Evolutionary conservation across 2,888 invertebrate species (phyloP).

Genomic region (Hoplodrina blanda): DNA sequence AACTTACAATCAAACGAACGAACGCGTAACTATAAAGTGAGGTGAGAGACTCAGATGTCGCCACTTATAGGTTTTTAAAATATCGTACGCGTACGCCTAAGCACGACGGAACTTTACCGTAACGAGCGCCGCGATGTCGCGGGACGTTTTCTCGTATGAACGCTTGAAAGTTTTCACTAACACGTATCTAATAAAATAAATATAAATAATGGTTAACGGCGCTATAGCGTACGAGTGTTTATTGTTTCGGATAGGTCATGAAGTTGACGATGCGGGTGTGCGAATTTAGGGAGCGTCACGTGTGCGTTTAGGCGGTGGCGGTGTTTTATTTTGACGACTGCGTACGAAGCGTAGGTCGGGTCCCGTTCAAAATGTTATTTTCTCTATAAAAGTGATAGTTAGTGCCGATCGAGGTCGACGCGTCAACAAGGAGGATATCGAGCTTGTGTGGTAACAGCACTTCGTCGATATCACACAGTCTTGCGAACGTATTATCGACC

Average conservation of each 20-base stretch:
- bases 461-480: slow-evolving; percentile 5
- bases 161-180: too few relatives aligned
- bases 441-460: slow-evolving; percentile 66
- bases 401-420: slow-evolving; percentile 6
- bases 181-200: background rate
- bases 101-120: too few relatives aligned
- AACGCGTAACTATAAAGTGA: too few relatives aligned
- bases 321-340: slow-evolving; percentile 1
- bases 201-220: too few relatives aligned
- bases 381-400: slow-evolving; percentile 20
- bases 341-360: slow-evolving; percentile 1
- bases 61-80: too few relatives aligned
- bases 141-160: slow-evolving; percentile 10
- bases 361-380: slow-evolving; percentile 17
- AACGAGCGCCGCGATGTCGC: slow-evolving; percentile 1
- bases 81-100: too few relatives aligned
- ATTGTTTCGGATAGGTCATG: too few relatives aligned
- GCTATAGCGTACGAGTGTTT: background rate
- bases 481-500: slow-evolving; percentile 2
- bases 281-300: too few relatives aligned
- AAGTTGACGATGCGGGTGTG: too few relatives aligned
- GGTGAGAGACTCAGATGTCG: too few relatives aligned
- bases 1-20: background rate
- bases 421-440: background rate
- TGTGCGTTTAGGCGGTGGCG: too few relatives aligned